Percentiles rank a stretch among this genome's conserved stretches.
Evolutionary conservation across 2,113 vertebrate genomes (phyloP).

Genomic region (Mesoclemmys tuberculata): DNA sequence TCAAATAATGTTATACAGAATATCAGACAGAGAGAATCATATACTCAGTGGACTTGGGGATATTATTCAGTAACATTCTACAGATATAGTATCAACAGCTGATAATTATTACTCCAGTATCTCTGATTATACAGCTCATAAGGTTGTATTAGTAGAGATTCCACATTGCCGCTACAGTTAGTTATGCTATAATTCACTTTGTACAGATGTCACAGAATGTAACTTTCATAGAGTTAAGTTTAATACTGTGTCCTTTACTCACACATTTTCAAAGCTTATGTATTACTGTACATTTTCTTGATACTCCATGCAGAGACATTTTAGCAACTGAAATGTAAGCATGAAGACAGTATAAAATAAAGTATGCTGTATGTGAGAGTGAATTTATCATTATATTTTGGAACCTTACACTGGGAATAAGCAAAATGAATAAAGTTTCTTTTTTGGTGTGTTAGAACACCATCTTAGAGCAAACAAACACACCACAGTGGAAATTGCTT

Average conservation of each 20-base stretch:
- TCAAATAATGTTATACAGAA: not conserved
- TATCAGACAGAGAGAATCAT: not conserved
- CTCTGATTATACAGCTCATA: rapidly evolving
- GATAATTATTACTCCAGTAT: not conserved
- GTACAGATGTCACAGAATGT: not conserved
- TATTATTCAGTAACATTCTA: rapidly evolving
- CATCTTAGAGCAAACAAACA: not conserved
- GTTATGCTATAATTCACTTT: not conserved
- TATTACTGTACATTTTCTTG: not conserved
- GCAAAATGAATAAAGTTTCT: not conserved
- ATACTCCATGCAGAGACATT: rapidly evolving
- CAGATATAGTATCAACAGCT: not conserved
- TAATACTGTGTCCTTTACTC: not conserved
- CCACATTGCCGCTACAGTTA: conserved; percentile 38
- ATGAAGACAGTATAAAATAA: not conserved
- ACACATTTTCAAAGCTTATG: not conserved
- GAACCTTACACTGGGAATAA: not conserved
- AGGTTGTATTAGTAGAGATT: not conserved
- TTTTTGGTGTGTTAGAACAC: not conserved
- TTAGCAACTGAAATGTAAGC: not conserved
- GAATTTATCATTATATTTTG: not conserved
- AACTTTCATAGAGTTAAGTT: not conserved
- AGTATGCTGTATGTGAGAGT: not conserved
- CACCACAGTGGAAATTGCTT: not conserved
- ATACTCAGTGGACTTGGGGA: not conserved